Evolutionary conservation across 2,797 vertebrate genomes (phyloP).

Genomic region (Paguma larvata): DNA sequence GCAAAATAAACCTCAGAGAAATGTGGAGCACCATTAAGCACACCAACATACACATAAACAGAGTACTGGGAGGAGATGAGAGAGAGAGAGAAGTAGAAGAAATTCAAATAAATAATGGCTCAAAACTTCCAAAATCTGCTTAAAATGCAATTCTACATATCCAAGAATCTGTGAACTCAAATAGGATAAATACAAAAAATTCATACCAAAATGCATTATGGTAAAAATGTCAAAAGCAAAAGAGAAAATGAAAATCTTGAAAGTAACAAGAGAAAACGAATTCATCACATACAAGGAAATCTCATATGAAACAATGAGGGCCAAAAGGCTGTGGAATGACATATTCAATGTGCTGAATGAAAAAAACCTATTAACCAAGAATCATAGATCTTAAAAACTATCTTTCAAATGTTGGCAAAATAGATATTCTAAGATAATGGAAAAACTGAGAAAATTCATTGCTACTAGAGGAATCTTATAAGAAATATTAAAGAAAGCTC

Average conservation of each 20-base stretch:
- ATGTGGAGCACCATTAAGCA: background rate
- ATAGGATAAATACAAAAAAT: background rate
- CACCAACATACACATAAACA: background rate
- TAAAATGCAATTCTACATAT: background rate
- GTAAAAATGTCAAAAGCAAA: background rate
- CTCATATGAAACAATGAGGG: background rate
- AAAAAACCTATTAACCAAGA: background rate
- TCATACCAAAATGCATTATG: background rate
- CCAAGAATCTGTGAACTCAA: background rate
- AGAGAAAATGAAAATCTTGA: background rate
- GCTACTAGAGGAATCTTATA: background rate
- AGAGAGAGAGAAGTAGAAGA: background rate
- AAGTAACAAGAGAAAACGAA: background rate
- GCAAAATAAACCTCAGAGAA: background rate
- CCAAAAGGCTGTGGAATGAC: background rate
- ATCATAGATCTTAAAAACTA: background rate
- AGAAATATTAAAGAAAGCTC: background rate
- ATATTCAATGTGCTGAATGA: background rate
- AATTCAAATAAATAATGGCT: background rate
- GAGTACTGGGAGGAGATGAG: background rate
- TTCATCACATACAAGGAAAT: background rate
- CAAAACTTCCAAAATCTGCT: background rate
- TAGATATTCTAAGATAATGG: background rate
- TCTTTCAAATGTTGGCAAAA: background rate
- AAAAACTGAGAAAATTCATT: background rate